Evolutionary conservation across 2,888 invertebrate species (phyloP), one percentile per base, ranked within the genome.

Genomic region (Poecilus cupreus): DNA sequence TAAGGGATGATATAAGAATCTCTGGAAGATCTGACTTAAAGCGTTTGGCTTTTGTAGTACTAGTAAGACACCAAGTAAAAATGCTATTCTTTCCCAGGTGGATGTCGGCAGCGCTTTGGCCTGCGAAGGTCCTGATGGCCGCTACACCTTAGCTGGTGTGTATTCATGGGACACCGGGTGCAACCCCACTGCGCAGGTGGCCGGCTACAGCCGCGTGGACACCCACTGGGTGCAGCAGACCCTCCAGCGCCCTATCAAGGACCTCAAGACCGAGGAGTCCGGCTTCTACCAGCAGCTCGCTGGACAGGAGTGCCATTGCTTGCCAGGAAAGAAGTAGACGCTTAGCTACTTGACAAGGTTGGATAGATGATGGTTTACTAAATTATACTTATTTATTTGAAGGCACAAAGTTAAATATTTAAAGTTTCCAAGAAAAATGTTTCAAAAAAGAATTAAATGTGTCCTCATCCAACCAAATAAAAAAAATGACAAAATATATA

Each of bases 31-130:
- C n/a, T n/a, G n/a, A n/a, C n/a, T n/a, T n/a, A n/a, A n/a, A n/a
- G n/a, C n/a, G n/a, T n/a, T n/a, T n/a, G n/a, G n/a, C n/a, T n/a
- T n/a, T n/a, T n/a, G n/a, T n/a, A n/a, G n/a, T n/a, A n/a, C n/a
- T n/a, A n/a, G n/a, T n/a, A n/a, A n/a, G n/a, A n/a, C n/a, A n/a
- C n/a, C 22, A 60, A 60, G 16, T 18, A 60, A 60, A 18, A 46
- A 5, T 78, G 8, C 37, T 37, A 10, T 10, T 37, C 10, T 37
- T 37, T 37, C 4, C 10, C 4, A 89, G 89, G 89, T 89, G n/a
- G 96, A 96, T 87, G 91, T 93, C 76, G 96, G 96, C 68, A 95
- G 95, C 84, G 96, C 96, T 0, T 89, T 96, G 68, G 96, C 96
- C 4, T 96, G 96, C 87, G 93, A 94, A 10, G 92, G 91, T 8